These are phyloP conservation scores for Drepanosiphum platanoidis DNA, from an alignment of 2,888 invertebrate genomes.

Conservation along the genomic window DNA sequence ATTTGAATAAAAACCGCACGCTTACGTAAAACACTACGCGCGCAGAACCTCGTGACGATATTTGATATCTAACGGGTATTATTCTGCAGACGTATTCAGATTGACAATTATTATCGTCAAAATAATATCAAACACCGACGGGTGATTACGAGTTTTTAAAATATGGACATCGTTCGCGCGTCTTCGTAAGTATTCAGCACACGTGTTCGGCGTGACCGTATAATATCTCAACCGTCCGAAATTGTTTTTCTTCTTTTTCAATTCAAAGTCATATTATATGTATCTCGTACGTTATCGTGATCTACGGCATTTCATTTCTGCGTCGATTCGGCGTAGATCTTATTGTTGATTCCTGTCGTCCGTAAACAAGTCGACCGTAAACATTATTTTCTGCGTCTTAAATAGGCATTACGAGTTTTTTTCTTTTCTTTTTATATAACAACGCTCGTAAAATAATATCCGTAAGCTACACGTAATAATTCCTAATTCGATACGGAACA, in stretches of 20 bases:
- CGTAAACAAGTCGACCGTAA: not conserved
- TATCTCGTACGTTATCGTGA: not conserved
- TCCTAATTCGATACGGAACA: not conserved
- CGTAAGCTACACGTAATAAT: not conserved
- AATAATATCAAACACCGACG: no score
- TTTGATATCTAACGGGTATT: no score
- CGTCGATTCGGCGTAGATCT: not conserved
- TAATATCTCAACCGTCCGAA: not conserved
- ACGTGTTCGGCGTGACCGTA: not conserved
- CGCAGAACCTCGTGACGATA: no score
- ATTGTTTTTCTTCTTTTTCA: not conserved
- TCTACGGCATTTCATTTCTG: not conserved
- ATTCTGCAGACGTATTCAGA: no score
- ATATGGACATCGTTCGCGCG: no score
- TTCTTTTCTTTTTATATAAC: not conserved
- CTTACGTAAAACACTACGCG: no score
- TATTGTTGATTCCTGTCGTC: not conserved
- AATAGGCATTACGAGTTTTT: slow-evolving; percentile 1
- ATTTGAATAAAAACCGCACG: not conserved
- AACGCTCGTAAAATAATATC: not conserved
- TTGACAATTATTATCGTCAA: no score
- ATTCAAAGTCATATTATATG: not conserved
- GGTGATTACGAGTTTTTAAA: no score
- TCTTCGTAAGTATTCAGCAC: not conserved
- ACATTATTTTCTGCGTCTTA: not conserved